A percentile compares a stretch with the other conserved stretches of the same genome.
Evolutionary conservation across 2,888 invertebrate genomes (phyloP).

Genomic region (Phortica magna): DNA sequence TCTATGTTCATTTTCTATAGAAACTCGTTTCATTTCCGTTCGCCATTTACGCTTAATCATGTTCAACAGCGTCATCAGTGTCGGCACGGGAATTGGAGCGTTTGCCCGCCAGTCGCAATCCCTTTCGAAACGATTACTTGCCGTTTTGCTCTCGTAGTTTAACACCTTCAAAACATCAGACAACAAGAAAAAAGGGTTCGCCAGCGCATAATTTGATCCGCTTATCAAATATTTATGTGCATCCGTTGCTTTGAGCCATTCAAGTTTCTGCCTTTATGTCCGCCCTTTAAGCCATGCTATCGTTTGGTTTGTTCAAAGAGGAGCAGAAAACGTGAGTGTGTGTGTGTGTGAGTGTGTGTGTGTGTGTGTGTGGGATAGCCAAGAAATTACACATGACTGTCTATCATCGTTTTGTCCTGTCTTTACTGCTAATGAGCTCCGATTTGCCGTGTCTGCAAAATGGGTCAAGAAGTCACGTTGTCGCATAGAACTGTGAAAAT

Average conservation of each 20-base stretch:
- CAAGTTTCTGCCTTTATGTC: neutral
- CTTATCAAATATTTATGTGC: conserved; percentile 66
- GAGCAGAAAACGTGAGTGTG: too few species aligned
- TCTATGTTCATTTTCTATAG: neutral
- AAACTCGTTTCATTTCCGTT: neutral
- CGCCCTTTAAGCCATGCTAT: neutral
- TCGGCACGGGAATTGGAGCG: neutral
- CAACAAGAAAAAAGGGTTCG: conserved; percentile 49
- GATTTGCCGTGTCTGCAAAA: neutral
- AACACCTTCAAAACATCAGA: conserved; percentile 48
- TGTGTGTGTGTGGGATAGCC: neutral
- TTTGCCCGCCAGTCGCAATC: neutral
- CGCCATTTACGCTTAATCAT: conserved; percentile 34
- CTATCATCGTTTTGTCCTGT: neutral
- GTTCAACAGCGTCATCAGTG: conserved; percentile 11
- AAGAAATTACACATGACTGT: neutral
- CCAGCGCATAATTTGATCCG: conserved; percentile 65
- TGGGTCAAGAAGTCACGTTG: neutral
- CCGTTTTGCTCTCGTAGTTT: conserved; percentile 21
- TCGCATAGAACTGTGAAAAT: too few species aligned
- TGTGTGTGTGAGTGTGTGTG: neutral
- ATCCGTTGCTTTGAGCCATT: conserved; percentile 9
- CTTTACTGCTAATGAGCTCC: neutral
- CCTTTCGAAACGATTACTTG: neutral
- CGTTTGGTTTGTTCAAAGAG: neutral